A percentile compares a stretch with the other conserved stretches of the same genome.
phyloP scores from a whole-genome alignment of 2,797 vertebrate genomes.

The Danio aesculapii region DNA sequence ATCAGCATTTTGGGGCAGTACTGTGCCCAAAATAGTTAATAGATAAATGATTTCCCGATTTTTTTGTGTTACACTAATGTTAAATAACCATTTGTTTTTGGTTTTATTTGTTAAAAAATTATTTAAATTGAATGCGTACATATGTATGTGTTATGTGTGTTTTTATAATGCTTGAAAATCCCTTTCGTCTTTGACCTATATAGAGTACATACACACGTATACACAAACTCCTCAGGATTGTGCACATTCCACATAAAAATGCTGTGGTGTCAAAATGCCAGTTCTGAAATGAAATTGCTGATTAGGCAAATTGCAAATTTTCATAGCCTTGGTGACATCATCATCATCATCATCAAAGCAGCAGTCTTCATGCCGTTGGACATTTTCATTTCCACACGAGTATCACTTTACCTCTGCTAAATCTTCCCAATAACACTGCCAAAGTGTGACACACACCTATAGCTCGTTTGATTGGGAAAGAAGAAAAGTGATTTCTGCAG shows the following conservation, averaged over 20 bases:
- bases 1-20: too few species aligned
- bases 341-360: background rate
- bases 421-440: conserved; percentile 24
- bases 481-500: conserved; percentile 56
- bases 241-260: background rate
- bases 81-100: too few species aligned
- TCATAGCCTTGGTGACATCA: conserved; percentile 34
- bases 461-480: conserved; percentile 53
- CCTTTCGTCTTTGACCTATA: too few species aligned
- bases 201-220: background rate
- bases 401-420: conserved; percentile 40
- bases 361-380: background rate
- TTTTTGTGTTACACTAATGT: too few species aligned
- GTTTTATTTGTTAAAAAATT: too few species aligned
- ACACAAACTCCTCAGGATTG: background rate
- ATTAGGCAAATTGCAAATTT: conserved; percentile 58
- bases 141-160: too few species aligned
- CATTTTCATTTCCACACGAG: conserved; percentile 33
- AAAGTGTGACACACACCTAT: conserved; percentile 42
- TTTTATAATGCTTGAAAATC: too few species aligned
- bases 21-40: too few species aligned
- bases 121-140: too few species aligned
- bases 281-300: conserved; percentile 37
- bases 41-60: too few species aligned
- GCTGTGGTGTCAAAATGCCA: background rate